phyloP scores from a whole-genome alignment of 2,888 invertebrate species.

The Lottia gigantea region DNA sequence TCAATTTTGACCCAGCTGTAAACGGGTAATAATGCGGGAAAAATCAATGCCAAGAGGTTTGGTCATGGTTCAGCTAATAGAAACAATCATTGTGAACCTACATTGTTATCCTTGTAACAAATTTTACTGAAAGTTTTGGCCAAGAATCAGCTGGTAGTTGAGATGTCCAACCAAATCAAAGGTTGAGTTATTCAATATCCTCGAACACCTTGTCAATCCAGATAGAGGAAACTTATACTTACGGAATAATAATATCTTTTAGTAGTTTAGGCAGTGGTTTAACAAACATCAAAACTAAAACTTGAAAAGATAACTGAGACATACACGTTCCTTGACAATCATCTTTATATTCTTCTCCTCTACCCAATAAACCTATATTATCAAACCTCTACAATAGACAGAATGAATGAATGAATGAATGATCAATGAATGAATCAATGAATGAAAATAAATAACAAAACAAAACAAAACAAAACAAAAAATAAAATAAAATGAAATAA shows the following conservation, averaged over 20 bases:
- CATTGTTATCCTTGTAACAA: background rate
- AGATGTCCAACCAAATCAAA: background rate
- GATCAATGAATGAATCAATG: background rate
- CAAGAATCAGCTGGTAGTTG: background rate
- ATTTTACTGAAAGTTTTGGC: too few relatives aligned
- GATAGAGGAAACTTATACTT: conserved; percentile 40
- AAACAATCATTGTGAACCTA: background rate
- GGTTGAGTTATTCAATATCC: background rate
- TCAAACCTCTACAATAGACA: conserved; percentile 49
- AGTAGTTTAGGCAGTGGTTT: conserved; percentile 70
- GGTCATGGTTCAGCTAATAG: too few relatives aligned
- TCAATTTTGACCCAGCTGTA: too few relatives aligned
- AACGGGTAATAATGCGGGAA: too few relatives aligned
- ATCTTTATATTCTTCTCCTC: conserved; percentile 48
- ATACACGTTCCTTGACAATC: conserved; percentile 66
- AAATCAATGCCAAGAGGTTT: background rate
- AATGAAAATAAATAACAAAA: too few relatives aligned
- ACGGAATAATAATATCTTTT: conserved; percentile 69
- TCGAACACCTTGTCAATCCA: too few relatives aligned
- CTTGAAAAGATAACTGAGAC: conserved; percentile 70
- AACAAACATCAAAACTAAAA: conserved; percentile 69
- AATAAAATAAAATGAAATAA: too few relatives aligned
- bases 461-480: too few relatives aligned
- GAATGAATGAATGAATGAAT: too few relatives aligned
- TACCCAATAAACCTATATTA: conserved; percentile 3